Percentiles rank a stretch among this genome's conserved stretches.
These are phyloP conservation scores for Microtus oregoni DNA, from an alignment of 2,113 vertebrate genomes.

Conservation along the genomic window DNA sequence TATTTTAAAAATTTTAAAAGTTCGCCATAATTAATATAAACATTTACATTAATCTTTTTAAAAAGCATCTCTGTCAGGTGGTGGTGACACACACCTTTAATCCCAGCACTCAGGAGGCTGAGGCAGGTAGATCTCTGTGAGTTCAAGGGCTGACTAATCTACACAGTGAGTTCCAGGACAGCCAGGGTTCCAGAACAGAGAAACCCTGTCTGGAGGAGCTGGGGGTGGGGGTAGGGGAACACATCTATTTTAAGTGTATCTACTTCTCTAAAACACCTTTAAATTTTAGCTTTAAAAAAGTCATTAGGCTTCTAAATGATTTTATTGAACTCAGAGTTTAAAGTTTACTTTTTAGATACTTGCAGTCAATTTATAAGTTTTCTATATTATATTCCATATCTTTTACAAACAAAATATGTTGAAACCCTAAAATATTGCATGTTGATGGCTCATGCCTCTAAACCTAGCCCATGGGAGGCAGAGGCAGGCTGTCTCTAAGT, in stretches of 20 bases:
- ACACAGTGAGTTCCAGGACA: not conserved
- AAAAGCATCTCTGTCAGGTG: not conserved
- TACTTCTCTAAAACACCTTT: constrained; percentile 13
- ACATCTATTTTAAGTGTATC: constrained; percentile 31
- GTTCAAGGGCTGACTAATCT: not conserved
- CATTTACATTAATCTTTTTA: constrained; percentile 42
- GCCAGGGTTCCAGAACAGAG: not conserved
- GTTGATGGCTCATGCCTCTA: not conserved
- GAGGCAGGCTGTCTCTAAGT: not conserved
- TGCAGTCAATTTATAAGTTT: constrained; percentile 61
- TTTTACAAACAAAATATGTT: constrained; percentile 75
- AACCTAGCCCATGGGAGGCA: not conserved
- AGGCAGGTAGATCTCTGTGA: not conserved
- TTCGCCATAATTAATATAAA: constrained; percentile 12
- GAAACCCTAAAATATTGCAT: not conserved
- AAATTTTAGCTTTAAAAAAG: constrained; percentile 52
- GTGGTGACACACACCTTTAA: not conserved
- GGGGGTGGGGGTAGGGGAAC: too few relatives aligned
- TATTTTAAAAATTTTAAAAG: constrained; percentile 38
- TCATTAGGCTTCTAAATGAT: constrained; percentile 45
- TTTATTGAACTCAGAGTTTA: constrained; percentile 69
- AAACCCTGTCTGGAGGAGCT: not conserved
- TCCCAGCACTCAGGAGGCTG: not conserved
- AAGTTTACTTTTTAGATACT: constrained; percentile 51
- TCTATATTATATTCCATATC: constrained; percentile 67